phyloP scores from a whole-genome alignment of 2,797 vertebrate genomes.

The Galaxias olidus region DNA sequence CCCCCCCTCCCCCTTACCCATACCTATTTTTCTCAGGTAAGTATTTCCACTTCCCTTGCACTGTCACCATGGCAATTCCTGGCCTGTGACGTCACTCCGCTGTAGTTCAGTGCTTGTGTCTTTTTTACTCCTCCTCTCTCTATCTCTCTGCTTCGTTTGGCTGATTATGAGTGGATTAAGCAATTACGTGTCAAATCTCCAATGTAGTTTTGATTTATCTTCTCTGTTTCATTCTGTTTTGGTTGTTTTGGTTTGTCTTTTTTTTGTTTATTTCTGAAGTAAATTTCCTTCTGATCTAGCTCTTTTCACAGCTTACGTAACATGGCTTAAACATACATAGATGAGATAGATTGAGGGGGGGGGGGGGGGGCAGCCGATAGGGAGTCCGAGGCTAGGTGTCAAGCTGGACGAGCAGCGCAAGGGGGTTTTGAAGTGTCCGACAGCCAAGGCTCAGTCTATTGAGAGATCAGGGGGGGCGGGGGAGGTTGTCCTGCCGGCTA shows the following conservation, averaged over 20 bases:
- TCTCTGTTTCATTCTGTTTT: conserved; percentile 87
- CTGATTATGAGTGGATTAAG: conserved; percentile 99
- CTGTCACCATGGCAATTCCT: conserved; percentile 93
- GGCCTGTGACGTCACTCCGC: conserved; percentile 97
- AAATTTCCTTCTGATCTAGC: conserved; percentile 96
- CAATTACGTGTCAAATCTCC: conserved; percentile 87
- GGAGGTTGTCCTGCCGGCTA: conserved; percentile 38
- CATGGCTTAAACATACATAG: conserved; percentile 28
- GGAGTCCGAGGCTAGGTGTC: conserved; percentile 25
- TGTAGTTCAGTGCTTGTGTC: conserved; percentile 99
- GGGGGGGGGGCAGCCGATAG: conserved; percentile 24
- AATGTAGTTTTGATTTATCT: conserved; percentile 87
- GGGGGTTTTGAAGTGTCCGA: conserved; percentile 35
- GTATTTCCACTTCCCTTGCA: conserved; percentile 82
- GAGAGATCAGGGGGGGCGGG: conserved; percentile 28
- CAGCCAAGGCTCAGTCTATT: conserved; percentile 25
- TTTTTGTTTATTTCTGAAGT: conserved; percentile 75
- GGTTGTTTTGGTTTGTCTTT: conserved; percentile 78
- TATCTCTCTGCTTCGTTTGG: conserved; percentile 98
- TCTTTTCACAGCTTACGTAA: conserved; percentile 98
- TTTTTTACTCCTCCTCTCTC: conserved; percentile 72
- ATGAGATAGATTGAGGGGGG: not conserved
- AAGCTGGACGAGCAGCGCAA: conserved; percentile 18
- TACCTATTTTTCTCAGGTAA: conserved; percentile 85
- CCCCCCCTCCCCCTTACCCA: conserved; percentile 58